phyloP scores from a whole-genome alignment of 2,888 invertebrate genomes.

The Drosophila siamana region DNA sequence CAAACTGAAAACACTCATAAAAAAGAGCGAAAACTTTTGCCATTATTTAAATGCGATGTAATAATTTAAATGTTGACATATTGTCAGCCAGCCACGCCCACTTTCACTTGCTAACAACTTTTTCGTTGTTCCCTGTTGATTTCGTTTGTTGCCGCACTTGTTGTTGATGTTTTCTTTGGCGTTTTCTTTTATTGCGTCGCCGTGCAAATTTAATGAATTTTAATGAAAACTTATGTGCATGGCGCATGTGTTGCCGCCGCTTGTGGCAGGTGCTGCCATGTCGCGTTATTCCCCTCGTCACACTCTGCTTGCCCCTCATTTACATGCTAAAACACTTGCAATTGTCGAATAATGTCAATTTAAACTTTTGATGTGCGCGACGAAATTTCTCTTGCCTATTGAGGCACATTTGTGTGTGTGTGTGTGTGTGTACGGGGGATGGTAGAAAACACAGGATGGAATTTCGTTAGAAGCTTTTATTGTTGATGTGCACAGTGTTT shows the following conservation, averaged over 20 bases:
- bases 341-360: conserved; percentile 66
- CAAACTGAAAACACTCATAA: conserved; percentile 28
- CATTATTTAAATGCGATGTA: conserved; percentile 71
- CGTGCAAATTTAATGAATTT: conserved; percentile 75
- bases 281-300: neutral
- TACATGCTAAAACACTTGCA: conserved; percentile 49
- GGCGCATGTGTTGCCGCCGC: conserved; percentile 24
- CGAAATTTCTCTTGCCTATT: conserved; percentile 49
- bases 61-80: conserved; percentile 78
- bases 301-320: conserved; percentile 3
- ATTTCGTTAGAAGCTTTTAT: conserved; percentile 36
- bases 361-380: conserved; percentile 58
- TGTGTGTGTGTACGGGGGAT: neutral
- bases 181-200: conserved; percentile 57
- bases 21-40: conserved; percentile 49
- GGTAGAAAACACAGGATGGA: neutral
- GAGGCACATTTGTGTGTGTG: conserved; percentile 21
- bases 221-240: conserved; percentile 70
- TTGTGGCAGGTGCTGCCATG: conserved; percentile 45
- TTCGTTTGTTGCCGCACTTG: neutral
- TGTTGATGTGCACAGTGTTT: conserved; percentile 20
- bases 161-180: conserved; percentile 17
- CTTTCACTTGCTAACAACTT: conserved; percentile 48
- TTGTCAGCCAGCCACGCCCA: conserved; percentile 52
- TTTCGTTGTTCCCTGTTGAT: conserved; percentile 7